Conservation (phyloP, 2,113 vertebrate genomes). For the Pomatostomus ruficeps region DNA sequence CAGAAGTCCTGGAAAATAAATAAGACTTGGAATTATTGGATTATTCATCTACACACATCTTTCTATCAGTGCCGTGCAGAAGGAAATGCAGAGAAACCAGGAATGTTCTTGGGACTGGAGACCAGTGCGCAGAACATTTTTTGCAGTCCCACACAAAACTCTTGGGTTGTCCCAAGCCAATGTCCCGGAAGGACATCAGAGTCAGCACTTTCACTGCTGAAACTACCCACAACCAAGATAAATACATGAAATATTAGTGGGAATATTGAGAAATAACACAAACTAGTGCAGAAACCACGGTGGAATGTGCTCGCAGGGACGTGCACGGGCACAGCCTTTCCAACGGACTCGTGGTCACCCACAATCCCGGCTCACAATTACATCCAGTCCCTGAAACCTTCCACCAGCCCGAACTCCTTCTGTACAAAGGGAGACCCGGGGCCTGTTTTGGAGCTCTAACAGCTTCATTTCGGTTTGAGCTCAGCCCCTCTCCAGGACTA, state of each 20-base stretch:
- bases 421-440: not conserved
- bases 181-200: not conserved
- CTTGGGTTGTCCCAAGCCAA: not conserved
- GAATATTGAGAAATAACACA: slow-evolving; percentile 6
- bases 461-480: not conserved
- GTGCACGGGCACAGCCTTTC: not conserved
- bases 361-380: not conserved
- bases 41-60: not conserved
- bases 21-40: not conserved
- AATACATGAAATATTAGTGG: slow-evolving; percentile 18
- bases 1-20: not conserved
- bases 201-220: slow-evolving; percentile 12
- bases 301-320: not conserved
- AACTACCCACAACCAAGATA: not conserved
- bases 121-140: not conserved
- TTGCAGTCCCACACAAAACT: not conserved
- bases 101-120: not conserved
- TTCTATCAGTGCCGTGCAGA: not conserved
- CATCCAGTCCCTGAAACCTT: not conserved
- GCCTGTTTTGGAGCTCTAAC: not conserved
- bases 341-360: not conserved
- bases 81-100: not conserved
- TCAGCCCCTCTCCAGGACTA: not conserved
- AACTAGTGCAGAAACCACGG: not conserved
- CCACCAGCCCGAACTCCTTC: not conserved